Percentiles rank a stretch among this genome's conserved stretches.
phyloP scores from a whole-genome alignment of 1,140 invertebrate genomes.

The Bombus picipes region DNA sequence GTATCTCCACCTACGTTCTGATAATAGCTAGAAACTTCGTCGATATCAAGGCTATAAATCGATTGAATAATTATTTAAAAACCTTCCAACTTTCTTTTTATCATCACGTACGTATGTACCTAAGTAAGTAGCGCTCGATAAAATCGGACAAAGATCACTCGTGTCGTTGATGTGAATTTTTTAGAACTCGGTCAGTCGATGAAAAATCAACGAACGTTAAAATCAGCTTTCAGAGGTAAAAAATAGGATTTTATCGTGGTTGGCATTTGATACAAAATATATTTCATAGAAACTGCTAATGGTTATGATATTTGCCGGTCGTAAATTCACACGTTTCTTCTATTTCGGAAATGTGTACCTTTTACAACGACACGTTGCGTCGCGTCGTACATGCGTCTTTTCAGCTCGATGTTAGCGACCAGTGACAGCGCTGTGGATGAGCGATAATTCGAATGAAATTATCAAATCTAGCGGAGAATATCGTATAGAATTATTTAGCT shows the following conservation, averaged over 20 bases:
- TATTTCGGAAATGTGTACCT: conserved; percentile 27
- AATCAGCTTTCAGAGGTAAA: too few relatives aligned
- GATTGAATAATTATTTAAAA: accelerated
- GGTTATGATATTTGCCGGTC: conserved; percentile 4
- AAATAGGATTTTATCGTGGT: too few relatives aligned
- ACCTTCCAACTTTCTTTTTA: not conserved
- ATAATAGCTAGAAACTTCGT: too few relatives aligned
- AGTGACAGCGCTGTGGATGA: not conserved
- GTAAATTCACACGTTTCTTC: conserved; percentile 45
- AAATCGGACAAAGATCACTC: not conserved
- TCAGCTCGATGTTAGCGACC: not conserved
- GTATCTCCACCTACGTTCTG: too few relatives aligned
- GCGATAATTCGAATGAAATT: not conserved
- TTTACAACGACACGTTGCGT: conserved; percentile 22
- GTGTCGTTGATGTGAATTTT: not conserved
- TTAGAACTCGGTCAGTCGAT: not conserved
- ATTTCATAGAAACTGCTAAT: not conserved
- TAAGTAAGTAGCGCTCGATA: too few relatives aligned
- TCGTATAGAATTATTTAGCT: too few relatives aligned
- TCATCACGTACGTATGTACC: accelerated
- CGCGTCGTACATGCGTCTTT: conserved; percentile 17
- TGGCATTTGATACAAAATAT: not conserved
- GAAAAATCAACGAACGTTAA: not conserved
- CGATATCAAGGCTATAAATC: not conserved
- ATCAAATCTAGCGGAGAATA: not conserved